These are phyloP conservation scores for Trachops cirrhosus DNA, from an alignment of 2,797 vertebrate species.

Conservation along the genomic window DNA sequence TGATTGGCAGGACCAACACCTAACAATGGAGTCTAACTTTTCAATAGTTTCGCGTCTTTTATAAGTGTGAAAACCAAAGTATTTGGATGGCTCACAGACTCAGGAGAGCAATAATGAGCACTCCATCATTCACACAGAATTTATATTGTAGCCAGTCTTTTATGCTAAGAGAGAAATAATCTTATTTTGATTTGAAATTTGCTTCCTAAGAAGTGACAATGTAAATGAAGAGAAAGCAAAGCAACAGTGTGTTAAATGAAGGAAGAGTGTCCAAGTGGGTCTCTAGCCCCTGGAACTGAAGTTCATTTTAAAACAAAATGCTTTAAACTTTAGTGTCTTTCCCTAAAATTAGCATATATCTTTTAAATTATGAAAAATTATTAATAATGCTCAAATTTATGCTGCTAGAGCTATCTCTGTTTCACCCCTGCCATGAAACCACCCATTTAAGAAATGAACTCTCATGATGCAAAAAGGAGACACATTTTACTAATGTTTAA, in stretches of 20 bases:
- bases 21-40: neutral
- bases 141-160: neutral
- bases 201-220: conserved; percentile 9
- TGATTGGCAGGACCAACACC: neutral
- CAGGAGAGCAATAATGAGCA: neutral
- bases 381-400: neutral
- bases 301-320: neutral
- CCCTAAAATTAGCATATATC: neutral
- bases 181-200: conserved; percentile 20
- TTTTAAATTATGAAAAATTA: neutral
- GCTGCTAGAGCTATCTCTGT: neutral
- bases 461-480: neutral
- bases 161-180: neutral
- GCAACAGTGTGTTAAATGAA: neutral
- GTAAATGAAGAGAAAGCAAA: conserved; percentile 3
- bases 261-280: neutral
- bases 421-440: neutral
- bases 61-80: neutral
- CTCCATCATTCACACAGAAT: neutral
- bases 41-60: neutral
- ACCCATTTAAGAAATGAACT: neutral
- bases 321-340: neutral
- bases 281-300: neutral
- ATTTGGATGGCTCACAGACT: neutral
- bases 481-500: neutral